Evolutionary conservation across 2,797 vertebrate species (phyloP).

Genomic region (Enteromius anoplus): DNA sequence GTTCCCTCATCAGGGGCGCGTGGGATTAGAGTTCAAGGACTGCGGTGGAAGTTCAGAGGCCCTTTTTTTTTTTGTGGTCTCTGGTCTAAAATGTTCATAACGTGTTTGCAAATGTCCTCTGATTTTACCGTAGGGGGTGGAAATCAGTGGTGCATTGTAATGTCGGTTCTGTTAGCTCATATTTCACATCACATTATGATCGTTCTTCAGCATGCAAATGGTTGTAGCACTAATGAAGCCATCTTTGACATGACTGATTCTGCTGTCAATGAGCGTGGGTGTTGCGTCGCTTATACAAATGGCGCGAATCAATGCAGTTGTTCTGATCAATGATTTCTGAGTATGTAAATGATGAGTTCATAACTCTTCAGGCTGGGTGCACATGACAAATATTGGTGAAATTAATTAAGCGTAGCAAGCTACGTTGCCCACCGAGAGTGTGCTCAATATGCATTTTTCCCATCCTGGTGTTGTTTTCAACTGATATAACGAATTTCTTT

Average conservation of each 20-base stretch:
- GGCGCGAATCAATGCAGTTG: slow-evolving; percentile 52
- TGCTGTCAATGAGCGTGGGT: slow-evolving; percentile 42
- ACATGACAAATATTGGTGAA: slow-evolving; percentile 42
- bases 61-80: slow-evolving; percentile 23
- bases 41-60: background rate
- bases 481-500: background rate
- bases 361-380: slow-evolving; percentile 44
- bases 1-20: background rate
- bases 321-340: slow-evolving; percentile 53
- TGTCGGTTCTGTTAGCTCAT: slow-evolving; percentile 24
- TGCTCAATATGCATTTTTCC: slow-evolving; percentile 17
- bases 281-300: slow-evolving; percentile 40
- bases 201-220: slow-evolving; percentile 43
- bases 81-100: background rate
- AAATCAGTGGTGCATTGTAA: slow-evolving; percentile 22
- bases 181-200: slow-evolving; percentile 42
- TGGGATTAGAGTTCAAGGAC: slow-evolving; percentile 12
- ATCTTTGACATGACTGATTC: slow-evolving; percentile 58
- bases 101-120: background rate
- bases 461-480: background rate
- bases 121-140: slow-evolving; percentile 9
- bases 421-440: background rate
- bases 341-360: slow-evolving; percentile 47
- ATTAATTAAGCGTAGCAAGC: slow-evolving; percentile 50
- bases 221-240: slow-evolving; percentile 51